These are phyloP conservation scores for Lepus europaeus DNA, from an alignment of 2,113 vertebrate species.

Conservation along the genomic window DNA sequence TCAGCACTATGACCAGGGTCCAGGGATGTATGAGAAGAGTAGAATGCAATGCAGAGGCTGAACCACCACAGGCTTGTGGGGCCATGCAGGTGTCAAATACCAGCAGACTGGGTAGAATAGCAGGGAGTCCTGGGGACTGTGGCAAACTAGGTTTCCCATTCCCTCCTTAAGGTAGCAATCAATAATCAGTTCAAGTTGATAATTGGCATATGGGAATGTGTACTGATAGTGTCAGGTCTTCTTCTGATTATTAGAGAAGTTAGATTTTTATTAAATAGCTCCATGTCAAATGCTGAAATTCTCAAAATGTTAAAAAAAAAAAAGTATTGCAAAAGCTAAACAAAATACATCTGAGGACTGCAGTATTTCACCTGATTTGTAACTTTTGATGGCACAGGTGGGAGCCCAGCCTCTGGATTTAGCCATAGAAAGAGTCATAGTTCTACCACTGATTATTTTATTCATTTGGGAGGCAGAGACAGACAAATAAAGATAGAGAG, in stretches of 20 bases:
- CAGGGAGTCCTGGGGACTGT: not conserved
- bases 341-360: not conserved
- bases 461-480: too few species aligned
- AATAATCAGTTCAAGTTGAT: not conserved
- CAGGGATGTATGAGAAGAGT: not conserved
- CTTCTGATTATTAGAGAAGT: conserved; percentile 25
- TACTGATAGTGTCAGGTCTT: not conserved
- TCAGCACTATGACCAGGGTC: not conserved
- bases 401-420: not conserved
- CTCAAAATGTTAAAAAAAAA: conserved; percentile 21
- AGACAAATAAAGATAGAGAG: too few species aligned
- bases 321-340: not conserved
- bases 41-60: too few species aligned
- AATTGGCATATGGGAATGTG: not conserved
- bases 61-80: not conserved
- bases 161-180: not conserved
- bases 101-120: not conserved
- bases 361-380: not conserved
- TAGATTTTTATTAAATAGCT: conserved; percentile 42
- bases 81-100: not conserved
- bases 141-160: not conserved
- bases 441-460: not conserved
- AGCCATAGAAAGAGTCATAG: not conserved
- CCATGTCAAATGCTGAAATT: not conserved
- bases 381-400: not conserved